Evolutionary conservation across 1,140 invertebrate genomes (phyloP), one percentile per base, ranked within the genome.

Genomic region (Caenorhabditis latens): DNA sequence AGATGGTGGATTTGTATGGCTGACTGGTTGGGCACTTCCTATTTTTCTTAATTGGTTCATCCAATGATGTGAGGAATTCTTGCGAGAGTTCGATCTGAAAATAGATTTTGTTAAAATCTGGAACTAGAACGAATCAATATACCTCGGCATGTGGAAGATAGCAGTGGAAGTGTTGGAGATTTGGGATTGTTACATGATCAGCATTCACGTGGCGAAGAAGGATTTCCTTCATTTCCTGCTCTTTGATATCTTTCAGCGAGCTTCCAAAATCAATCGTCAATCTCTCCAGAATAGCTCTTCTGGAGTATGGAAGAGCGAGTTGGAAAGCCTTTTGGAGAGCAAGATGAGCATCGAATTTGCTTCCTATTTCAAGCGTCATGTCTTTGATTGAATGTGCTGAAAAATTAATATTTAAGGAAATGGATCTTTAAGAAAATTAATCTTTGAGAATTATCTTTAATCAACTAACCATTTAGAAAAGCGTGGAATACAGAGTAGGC

Each of bases 101-200:
- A 63, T 63, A 8, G 8, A 32, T 32, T 11, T 2, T 32, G 8
- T 58, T 8, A n/a, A n/a, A 32, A 16, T 46, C 0, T 19, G 19
- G 8, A 46, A 71, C 11, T 71, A 9, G 4, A 46, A 8, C 7
- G 19, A 24, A 24, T 6, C 9, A 79, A n/a, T 42, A 46, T 50
- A 79, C 71, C 71, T 79, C 71, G 14, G 53, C 71, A 53, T 79
- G 43, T 50, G 71, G 71, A 42, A 79, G 46, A 24, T 13, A 24
- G 46, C 71, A 79, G 40, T 79, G 71, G 71, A 79, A 79, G n/a
- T 79, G 40, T 50, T 79, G 71, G 53, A 79, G 71, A 14, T 79
- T 79, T 79, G 46, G 43, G 24, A 46, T 79, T 6, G 71, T 11
- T n/a, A 21, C 4, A 43, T 79, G 71, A 42, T 4, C 13, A 53